Evolutionary conservation across 1,140 invertebrate species (phyloP).

Genomic region (Dinoponera quadriceps): DNA sequence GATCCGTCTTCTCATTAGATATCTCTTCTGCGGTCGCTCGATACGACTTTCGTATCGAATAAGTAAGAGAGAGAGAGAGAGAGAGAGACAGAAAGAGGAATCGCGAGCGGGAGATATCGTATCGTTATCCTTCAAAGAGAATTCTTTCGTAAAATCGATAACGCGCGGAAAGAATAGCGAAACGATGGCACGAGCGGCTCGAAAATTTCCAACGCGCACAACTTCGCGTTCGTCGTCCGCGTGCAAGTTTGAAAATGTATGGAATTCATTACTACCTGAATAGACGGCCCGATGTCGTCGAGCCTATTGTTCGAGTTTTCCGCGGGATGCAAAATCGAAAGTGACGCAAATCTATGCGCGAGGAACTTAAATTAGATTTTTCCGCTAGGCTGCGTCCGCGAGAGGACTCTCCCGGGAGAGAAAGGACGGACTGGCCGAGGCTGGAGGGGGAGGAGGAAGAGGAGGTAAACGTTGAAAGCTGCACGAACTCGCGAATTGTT

Average conservation of each 20-base stretch:
- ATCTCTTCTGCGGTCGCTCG: neutral
- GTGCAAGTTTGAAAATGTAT: conserved; percentile 50
- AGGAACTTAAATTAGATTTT: conserved; percentile 72
- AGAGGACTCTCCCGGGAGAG: neutral
- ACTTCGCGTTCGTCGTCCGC: neutral
- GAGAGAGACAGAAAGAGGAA: neutral
- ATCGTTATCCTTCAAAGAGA: neutral
- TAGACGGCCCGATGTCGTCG: conserved; percentile 32
- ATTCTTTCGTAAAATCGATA: conserved; percentile 6
- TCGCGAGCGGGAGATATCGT: neutral
- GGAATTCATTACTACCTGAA: conserved; percentile 48
- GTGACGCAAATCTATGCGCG: conserved; percentile 50
- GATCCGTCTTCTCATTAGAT: neutral
- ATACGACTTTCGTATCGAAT: neutral
- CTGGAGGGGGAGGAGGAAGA: neutral
- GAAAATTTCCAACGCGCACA: conserved; percentile 39
- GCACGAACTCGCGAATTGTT: conserved; percentile 26
- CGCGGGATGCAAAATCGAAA: conserved; percentile 68
- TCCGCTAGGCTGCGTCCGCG: conserved; percentile 4
- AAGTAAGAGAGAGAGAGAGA: neutral
- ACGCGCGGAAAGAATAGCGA: neutral
- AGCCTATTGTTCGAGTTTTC: conserved; percentile 60
- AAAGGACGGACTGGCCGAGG: neutral
- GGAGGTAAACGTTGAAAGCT: neutral
- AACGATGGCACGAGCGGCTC: neutral